Conservation (phyloP, 1,140 invertebrate genomes). For the Euwallacea fornicatus region DNA sequence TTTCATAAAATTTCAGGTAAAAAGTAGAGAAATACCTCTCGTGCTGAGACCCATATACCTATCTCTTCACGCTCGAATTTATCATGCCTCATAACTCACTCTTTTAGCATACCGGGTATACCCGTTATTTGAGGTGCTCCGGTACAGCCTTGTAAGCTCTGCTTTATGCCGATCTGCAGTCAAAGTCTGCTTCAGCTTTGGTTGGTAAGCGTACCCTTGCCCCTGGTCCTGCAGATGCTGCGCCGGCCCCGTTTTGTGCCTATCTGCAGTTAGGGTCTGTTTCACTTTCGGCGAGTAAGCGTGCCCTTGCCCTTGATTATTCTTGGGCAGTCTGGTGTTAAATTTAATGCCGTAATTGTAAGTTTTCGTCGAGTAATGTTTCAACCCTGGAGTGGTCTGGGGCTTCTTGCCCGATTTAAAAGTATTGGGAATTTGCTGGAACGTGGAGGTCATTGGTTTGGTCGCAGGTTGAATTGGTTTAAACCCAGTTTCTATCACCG, state of each 20-base stretch:
- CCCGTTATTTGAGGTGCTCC: constrained; percentile 27
- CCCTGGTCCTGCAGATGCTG: constrained; percentile 7
- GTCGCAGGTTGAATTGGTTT: constrained; percentile 15
- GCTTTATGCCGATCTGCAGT: constrained; percentile 11
- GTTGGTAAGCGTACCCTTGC: constrained; percentile 7
- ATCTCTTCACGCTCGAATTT: no score
- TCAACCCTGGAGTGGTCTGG: constrained; percentile 43
- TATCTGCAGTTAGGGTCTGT: neutral
- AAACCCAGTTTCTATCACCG: constrained; percentile 40
- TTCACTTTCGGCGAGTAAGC: constrained; percentile 7
- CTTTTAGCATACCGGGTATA: constrained; percentile 37
- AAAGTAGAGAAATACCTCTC: no score
- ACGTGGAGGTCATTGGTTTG: constrained; percentile 24
- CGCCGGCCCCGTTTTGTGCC: constrained; percentile 7
- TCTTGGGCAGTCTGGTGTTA: neutral
- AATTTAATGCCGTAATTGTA: neutral
- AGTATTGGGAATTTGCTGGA: constrained; percentile 36
- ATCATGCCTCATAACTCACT: constrained; percentile 3
- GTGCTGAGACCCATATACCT: no score
- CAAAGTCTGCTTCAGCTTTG: neutral
- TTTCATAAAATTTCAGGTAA: no score
- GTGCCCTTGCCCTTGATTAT: constrained; percentile 12
- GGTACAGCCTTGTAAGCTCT: constrained; percentile 32
- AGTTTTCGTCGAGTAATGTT: constrained; percentile 39
- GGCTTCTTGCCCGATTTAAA: constrained; percentile 43